Conservation (phyloP, 2,888 invertebrate genomes). For the Pediacus dermestoides region DNA sequence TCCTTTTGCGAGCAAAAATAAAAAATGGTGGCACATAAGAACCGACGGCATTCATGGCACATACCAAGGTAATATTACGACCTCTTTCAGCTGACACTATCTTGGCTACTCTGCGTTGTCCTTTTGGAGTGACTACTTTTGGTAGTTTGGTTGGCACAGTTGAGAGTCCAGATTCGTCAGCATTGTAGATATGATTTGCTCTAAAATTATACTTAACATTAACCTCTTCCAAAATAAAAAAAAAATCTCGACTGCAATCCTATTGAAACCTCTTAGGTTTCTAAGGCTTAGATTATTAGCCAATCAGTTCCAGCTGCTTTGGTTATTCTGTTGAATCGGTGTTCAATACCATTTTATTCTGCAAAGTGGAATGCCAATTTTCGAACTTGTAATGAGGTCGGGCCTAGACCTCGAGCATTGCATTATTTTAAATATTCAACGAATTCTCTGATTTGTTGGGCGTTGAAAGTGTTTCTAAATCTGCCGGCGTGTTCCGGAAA, state of each 20-base stretch:
- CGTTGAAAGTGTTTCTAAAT: too few species aligned
- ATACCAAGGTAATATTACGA: conserved; percentile 20
- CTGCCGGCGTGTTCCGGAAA: too few species aligned
- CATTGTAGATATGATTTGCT: conserved; percentile 25
- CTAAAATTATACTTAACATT: conserved; percentile 22
- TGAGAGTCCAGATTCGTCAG: conserved; percentile 27
- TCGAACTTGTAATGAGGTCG: too few species aligned
- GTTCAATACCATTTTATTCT: too few species aligned
- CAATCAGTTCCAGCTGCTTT: too few species aligned
- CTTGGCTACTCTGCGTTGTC: conserved; percentile 23
- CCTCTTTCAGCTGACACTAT: conserved; percentile 25
- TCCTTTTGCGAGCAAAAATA: conserved; percentile 22
- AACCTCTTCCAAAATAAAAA: conserved; percentile 14
- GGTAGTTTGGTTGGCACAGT: conserved; percentile 24
- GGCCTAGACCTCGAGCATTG: too few species aligned
- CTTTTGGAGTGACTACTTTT: conserved; percentile 26
- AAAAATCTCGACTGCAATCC: conserved; percentile 15
- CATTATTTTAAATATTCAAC: too few species aligned
- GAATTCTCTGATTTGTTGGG: too few species aligned
- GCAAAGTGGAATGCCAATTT: too few species aligned
- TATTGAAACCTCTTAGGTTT: conserved; percentile 22
- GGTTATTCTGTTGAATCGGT: too few species aligned
- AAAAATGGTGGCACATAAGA: conserved; percentile 26
- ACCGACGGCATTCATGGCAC: conserved; percentile 24
- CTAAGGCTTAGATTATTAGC: conserved; percentile 20